Evolutionary conservation across 2,888 invertebrate species (phyloP).

Genomic region (Eupithecia inturbata): DNA sequence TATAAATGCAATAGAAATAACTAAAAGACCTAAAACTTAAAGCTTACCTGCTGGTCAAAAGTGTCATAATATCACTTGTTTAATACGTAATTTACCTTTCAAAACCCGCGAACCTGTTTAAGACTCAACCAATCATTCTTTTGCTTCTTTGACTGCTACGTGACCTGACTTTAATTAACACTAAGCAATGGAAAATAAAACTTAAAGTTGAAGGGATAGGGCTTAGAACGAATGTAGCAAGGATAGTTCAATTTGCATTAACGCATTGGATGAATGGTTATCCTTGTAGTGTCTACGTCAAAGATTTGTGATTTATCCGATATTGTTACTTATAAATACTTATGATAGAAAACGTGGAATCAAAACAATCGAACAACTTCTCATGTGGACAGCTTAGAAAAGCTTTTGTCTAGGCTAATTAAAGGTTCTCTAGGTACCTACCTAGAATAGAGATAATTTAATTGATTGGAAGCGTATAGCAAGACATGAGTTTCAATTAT

Average conservation of each 20-base stretch:
- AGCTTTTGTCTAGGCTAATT: neutral
- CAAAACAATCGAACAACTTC: neutral
- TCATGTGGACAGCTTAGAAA: neutral
- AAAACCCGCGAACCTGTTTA: constrained; percentile 69
- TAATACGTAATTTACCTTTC: constrained; percentile 65
- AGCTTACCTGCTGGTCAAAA: constrained; percentile 16
- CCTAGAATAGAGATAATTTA: neutral
- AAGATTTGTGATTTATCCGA: neutral
- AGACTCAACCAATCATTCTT: constrained; percentile 58
- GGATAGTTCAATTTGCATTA: constrained; percentile 25
- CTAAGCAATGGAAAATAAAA: constrained; percentile 25
- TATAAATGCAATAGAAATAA: neutral
- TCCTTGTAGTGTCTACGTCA: constrained; percentile 17
- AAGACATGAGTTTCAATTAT: neutral
- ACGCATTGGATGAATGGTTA: constrained; percentile 28
- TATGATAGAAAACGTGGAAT: neutral
- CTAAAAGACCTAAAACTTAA: neutral
- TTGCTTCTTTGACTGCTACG: constrained; percentile 44
- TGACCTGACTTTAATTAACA: constrained; percentile 45
- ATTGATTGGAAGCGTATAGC: neutral
- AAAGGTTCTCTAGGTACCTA: neutral
- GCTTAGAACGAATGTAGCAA: constrained; percentile 13
- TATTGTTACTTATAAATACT: constrained; percentile 1
- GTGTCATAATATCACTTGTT: constrained; percentile 37
- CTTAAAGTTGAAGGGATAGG: constrained; percentile 2